Conservation (phyloP, 2,797 vertebrate genomes). For the Sebastes flavidus region DNA sequence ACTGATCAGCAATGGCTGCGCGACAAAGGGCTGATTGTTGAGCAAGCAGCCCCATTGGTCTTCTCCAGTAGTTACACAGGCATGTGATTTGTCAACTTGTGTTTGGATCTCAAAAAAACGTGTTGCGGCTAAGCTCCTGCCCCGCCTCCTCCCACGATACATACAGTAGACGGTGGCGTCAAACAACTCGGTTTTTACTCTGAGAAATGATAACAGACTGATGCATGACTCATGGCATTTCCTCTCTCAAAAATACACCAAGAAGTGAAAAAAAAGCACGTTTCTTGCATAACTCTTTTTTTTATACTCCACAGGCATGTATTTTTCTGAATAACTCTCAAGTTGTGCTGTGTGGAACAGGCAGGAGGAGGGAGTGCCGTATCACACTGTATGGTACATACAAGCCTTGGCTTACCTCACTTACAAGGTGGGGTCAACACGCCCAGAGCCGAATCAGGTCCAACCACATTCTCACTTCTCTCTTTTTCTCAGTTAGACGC, state of each 20-base stretch:
- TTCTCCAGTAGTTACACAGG: background rate
- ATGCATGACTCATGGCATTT: conserved; percentile 52
- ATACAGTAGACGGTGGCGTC: background rate
- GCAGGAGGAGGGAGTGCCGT: conserved; percentile 45
- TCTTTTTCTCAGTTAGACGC: background rate
- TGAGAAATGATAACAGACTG: conserved; percentile 25
- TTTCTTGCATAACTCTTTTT: conserved; percentile 23
- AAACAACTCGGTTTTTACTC: conserved; percentile 18
- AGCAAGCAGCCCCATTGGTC: conserved; percentile 49
- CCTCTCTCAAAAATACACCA: conserved; percentile 33
- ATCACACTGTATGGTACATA: background rate
- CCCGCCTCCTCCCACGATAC: background rate
- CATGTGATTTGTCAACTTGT: conserved; percentile 54
- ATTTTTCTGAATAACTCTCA: background rate
- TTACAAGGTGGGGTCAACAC: conserved; percentile 48
- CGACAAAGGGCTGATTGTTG: conserved; percentile 62
- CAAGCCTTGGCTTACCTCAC: conserved; percentile 32
- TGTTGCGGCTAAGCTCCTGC: conserved; percentile 8
- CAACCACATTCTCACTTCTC: conserved; percentile 57
- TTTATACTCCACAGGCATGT: conserved; percentile 3
- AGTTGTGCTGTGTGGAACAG: background rate
- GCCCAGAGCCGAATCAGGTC: conserved; percentile 64
- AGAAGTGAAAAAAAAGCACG: background rate
- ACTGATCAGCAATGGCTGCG: conserved; percentile 26
- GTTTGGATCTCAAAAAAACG: conserved; percentile 43